Percentiles rank a stretch among this genome's conserved stretches.
Conservation (phyloP, 2,888 invertebrate genomes). For the Acheta domesticus region DNA sequence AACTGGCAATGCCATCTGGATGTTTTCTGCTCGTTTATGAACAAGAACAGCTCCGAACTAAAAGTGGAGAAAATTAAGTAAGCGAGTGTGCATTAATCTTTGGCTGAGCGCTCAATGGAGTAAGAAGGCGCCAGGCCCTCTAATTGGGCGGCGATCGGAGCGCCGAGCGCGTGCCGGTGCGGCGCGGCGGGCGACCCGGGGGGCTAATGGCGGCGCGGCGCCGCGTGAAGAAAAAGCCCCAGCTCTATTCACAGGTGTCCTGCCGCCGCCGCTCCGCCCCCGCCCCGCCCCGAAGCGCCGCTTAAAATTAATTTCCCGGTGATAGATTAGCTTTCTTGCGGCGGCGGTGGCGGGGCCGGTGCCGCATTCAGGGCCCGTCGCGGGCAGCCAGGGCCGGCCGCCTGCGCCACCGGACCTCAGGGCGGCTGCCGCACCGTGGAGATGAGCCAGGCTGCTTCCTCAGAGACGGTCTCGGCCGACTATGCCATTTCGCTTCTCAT, state of each 20-base stretch:
- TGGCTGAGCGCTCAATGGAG: neutral
- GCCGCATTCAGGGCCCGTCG: too few species aligned
- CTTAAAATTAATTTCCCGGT: conserved; percentile 5
- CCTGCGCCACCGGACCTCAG: too few species aligned
- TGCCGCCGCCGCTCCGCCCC: too few species aligned
- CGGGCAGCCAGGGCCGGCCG: too few species aligned
- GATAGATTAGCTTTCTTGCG: conserved; percentile 18
- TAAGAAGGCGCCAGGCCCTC: neutral
- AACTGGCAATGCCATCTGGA: too few species aligned
- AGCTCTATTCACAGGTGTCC: neutral
- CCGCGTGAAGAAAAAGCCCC: neutral
- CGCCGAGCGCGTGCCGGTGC: neutral
- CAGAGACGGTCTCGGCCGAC: too few species aligned
- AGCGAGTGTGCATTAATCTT: neutral
- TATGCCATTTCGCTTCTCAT: too few species aligned
- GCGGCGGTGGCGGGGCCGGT: neutral
- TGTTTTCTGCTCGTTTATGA: too few species aligned
- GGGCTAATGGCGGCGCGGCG: neutral
- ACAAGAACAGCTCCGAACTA: too few species aligned
- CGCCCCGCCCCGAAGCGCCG: neutral
- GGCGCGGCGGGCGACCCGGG: neutral
- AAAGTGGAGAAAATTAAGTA: neutral
- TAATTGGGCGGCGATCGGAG: neutral
- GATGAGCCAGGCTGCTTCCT: too few species aligned
- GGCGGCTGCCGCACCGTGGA: too few species aligned